Evolutionary conservation across 2,888 invertebrate species (phyloP).

Genomic region (Toxonevra muliebris): DNA sequence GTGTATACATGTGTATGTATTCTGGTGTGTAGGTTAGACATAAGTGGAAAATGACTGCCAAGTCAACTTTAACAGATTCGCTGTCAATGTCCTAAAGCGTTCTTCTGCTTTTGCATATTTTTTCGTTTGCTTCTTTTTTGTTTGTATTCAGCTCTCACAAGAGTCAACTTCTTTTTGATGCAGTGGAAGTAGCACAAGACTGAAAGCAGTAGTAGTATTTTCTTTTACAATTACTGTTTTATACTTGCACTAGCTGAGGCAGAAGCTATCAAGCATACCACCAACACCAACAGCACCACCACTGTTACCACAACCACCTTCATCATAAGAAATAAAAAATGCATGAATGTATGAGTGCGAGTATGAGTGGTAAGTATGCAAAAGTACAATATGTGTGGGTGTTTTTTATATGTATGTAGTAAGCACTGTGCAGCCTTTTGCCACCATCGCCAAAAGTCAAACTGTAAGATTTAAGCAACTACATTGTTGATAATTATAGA

Average conservation of each 20-base stretch:
- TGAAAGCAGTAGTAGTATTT: neutral
- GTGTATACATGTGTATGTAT: neutral
- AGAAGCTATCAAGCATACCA: slow-evolving; percentile 11
- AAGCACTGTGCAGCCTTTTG: no score
- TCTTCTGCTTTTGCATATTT: neutral
- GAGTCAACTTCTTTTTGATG: no score
- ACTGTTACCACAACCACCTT: neutral
- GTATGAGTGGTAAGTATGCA: neutral
- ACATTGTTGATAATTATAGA: no score
- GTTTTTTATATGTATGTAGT: neutral
- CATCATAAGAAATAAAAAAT: no score
- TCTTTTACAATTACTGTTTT: neutral
- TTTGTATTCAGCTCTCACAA: neutral
- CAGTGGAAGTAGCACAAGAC: slow-evolving; percentile 4
- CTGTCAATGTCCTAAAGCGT: slow-evolving; percentile 38
- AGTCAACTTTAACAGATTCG: slow-evolving; percentile 38
- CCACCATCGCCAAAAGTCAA: no score
- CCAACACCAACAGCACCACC: neutral
- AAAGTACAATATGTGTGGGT: no score
- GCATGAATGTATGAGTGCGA: slow-evolving; percentile 2
- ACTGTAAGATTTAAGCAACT: no score
- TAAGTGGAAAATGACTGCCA: slow-evolving; percentile 31
- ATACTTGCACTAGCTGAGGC: no score
- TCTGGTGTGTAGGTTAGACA: slow-evolving; percentile 4
- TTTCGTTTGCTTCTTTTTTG: neutral